Evolutionary conservation across 2,113 vertebrate genomes (phyloP).

Genomic region (Rousettus leschenaultii): DNA sequence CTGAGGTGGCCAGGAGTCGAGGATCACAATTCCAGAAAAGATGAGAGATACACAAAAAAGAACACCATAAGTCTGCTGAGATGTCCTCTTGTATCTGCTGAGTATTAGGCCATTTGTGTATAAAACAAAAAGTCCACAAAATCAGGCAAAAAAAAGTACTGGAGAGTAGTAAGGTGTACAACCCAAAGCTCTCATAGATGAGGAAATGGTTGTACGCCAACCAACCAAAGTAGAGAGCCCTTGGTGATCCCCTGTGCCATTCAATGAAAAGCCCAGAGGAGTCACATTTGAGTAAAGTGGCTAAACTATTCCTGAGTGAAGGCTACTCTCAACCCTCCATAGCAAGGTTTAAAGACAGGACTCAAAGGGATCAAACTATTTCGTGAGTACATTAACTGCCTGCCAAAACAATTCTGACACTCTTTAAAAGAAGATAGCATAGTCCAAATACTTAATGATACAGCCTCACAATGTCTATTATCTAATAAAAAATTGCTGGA

Average conservation of each 20-base stretch:
- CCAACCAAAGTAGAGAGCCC: not conserved
- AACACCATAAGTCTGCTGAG: not conserved
- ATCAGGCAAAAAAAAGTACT: not conserved
- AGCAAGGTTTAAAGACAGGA: not conserved
- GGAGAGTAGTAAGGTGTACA: not conserved
- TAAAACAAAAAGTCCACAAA: not conserved
- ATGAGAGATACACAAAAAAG: not conserved
- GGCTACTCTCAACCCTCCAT: not conserved
- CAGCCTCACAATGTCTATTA: not conserved
- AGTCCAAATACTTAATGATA: not conserved
- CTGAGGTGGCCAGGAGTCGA: not conserved
- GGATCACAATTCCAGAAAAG: not conserved
- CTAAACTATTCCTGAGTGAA: not conserved
- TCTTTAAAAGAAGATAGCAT: not conserved
- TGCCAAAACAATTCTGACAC: not conserved
- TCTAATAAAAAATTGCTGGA: conserved; percentile 14
- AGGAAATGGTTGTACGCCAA: not conserved
- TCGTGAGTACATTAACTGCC: not conserved
- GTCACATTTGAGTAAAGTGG: not conserved
- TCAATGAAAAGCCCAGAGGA: not conserved
- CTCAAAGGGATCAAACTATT: not conserved
- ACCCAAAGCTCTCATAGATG: not conserved
- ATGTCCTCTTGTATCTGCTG: not conserved
- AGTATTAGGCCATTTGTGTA: not conserved
- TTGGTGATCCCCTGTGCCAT: not conserved